Conservation (phyloP, 2,113 vertebrate genomes). For the Ciconia boyciana region DNA sequence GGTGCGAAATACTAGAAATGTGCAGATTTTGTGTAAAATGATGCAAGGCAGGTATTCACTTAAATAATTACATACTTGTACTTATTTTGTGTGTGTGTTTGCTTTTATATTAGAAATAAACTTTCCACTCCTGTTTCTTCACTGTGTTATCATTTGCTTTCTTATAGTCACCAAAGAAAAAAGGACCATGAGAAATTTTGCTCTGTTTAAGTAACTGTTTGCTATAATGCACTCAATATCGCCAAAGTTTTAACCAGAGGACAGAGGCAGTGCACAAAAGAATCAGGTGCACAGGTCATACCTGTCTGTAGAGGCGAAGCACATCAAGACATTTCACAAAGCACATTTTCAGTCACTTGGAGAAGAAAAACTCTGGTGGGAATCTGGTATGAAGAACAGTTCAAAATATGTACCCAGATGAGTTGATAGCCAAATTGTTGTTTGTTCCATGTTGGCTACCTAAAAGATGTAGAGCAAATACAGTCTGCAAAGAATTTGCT, state of each 20-base stretch:
- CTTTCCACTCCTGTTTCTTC: neutral
- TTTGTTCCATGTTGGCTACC: neutral
- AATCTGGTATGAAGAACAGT: neutral
- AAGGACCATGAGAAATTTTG: neutral
- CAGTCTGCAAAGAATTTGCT: neutral
- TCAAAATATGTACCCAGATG: accelerated
- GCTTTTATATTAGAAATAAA: neutral
- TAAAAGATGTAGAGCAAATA: neutral
- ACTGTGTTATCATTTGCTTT: neutral
- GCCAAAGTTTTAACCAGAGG: neutral
- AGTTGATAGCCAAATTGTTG: neutral
- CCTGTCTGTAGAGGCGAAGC: neutral
- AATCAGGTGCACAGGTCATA: neutral
- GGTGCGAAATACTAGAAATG: neutral
- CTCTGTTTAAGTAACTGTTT: neutral
- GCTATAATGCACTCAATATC: neutral
- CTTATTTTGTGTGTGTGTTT: neutral
- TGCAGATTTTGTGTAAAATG: neutral
- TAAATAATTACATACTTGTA: neutral
- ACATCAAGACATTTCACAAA: neutral
- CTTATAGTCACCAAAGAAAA: neutral
- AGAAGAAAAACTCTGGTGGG: neutral
- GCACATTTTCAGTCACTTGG: neutral
- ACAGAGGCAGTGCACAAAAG: neutral
- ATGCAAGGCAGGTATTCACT: neutral